These are phyloP conservation scores for Acyrthosiphon pisum DNA, from an alignment of 1,140 invertebrate species.

Conservation along the genomic window DNA sequence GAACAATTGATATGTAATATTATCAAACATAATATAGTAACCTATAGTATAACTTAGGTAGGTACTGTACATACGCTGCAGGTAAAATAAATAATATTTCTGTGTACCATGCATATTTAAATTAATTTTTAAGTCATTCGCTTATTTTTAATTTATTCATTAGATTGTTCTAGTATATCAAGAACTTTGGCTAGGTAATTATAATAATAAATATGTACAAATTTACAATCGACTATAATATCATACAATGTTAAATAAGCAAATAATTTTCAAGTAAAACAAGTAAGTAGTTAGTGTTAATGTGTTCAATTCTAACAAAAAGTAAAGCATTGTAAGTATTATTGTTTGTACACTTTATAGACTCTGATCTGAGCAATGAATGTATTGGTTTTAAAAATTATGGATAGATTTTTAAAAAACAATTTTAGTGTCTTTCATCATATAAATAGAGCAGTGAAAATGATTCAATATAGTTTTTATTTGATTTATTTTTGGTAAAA, in stretches of 20 bases:
- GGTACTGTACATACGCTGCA: not conserved
- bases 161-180: not conserved
- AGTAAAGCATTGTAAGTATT: not conserved
- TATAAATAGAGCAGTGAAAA: too few species aligned
- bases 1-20: slow-evolving; percentile 9
- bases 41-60: not conserved
- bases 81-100: slow-evolving; percentile 23
- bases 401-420: not conserved
- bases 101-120: not conserved
- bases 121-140: not conserved
- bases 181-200: not conserved
- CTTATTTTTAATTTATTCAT: slow-evolving; percentile 22
- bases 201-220: not conserved
- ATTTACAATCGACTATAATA: not conserved
- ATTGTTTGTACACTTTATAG: not conserved
- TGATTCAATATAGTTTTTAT: not conserved
- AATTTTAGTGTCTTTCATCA: too few species aligned
- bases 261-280: not conserved
- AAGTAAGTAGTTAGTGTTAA: too few species aligned
- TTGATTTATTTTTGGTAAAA: not conserved
- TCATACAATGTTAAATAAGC: not conserved
- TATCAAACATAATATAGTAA: not conserved
- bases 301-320: not conserved
- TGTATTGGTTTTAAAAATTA: not conserved
- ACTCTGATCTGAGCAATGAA: not conserved